Base-by-base conservation (phyloP, 2,888 invertebrate species). In the Archaeoteleia sp. region DNA sequence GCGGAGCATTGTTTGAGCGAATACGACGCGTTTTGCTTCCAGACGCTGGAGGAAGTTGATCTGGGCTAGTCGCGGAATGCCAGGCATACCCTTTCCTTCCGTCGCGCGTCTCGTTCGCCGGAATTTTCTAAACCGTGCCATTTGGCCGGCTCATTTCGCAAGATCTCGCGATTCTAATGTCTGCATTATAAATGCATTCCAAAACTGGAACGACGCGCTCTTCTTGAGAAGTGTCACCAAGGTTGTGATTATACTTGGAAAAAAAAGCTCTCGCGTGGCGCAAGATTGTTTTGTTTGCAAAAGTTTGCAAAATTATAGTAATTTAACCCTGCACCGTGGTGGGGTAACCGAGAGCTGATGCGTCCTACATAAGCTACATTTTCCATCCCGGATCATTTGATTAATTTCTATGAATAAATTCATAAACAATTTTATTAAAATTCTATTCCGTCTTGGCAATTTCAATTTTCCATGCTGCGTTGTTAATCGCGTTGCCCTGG, bases 1-100 rank as follows among this genome's bases (percentile, higher is more conserved):
- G 39, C 37, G 13, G 6, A 48, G 53, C 66, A 58, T 57, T 58
- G 66, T 58, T 2, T 20, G 20, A 20, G 53, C 20, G 13, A 20
- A 40, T 45, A n/a, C 55, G 23, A 10, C 15, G 25, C 35, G 12
- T 32, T 2, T 53, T 9, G 37, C 29, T 29, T 8, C 29, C n/a
- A 25, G 15, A 25, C 2, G 20, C 3, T 5, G 5, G 5, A 20
- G 5, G 20, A 20, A 20, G 20, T 2, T 20, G 20, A 20, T 57
- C 67, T 67, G 62, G 67, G 62, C 62, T 67, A 67, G 37, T 37
- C 48, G 10, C 51, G 53, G 62, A 62, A 57, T 67, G 57, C 29
- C 8, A 58, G 67, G 51, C 62, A 62, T 67, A 57, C 62, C 62
- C 61, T 58, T 62, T 67, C 53, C 42, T 65, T 65, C 65, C 65